phyloP scores from a whole-genome alignment of 2,797 vertebrate species.

The Chaunax sp. region DNA sequence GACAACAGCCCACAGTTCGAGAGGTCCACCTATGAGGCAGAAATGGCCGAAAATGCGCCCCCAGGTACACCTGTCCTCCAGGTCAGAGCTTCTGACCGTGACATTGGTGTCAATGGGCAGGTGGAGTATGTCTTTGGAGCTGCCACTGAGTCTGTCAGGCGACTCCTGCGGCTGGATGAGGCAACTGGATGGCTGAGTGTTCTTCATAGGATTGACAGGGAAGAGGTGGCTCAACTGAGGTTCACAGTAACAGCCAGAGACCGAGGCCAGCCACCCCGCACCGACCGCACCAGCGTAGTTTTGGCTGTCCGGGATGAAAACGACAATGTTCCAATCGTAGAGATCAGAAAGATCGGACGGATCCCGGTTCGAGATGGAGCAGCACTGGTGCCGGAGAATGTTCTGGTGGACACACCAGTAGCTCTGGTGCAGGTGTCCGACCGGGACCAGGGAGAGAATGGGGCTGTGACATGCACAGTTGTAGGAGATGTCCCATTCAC shows the following conservation, averaged over 20 bases:
- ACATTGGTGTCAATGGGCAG: conserved; percentile 95
- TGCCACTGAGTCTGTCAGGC: conserved; percentile 91
- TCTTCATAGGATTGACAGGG: conserved; percentile 93
- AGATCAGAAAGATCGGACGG: conserved; percentile 96
- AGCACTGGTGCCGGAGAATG: conserved; percentile 92
- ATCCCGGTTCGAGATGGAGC: conserved; percentile 93
- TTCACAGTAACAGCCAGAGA: conserved; percentile 94
- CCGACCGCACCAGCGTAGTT: conserved; percentile 92
- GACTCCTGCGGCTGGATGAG: conserved; percentile 92
- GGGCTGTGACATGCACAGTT: conserved; percentile 95
- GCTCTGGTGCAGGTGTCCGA: conserved; percentile 97
- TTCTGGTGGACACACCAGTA: conserved; percentile 94
- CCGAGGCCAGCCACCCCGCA: conserved; percentile 93
- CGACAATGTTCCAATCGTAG: conserved; percentile 93
- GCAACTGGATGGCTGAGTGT: conserved; percentile 95
- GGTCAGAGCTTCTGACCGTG: conserved; percentile 91
- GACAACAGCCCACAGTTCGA: conserved; percentile 98
- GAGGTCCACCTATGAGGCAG: conserved; percentile 92
- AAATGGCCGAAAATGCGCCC: conserved; percentile 94
- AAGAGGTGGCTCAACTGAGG: conserved; percentile 94
- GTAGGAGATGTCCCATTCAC: conserved; percentile 98
- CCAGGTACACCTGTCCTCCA: conserved; percentile 96
- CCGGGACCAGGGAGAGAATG: conserved; percentile 95
- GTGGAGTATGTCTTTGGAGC: conserved; percentile 96
- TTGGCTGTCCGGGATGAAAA: conserved; percentile 95